Base-by-base conservation (phyloP, 1,140 invertebrate species). In the Anoplolepis gracilipes region DNA sequence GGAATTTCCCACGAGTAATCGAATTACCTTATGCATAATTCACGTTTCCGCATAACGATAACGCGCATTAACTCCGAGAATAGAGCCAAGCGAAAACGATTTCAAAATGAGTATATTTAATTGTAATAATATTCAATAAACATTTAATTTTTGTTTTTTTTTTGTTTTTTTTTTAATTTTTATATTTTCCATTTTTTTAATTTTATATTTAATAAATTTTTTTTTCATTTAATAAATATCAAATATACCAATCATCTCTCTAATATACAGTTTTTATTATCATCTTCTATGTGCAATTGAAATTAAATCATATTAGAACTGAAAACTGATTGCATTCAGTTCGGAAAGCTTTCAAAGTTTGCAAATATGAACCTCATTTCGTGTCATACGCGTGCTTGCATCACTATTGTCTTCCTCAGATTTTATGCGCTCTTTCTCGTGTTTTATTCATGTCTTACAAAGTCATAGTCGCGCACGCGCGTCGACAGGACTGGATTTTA, bases 1-100 rank as follows among this genome's bases (percentile, higher is more conserved):
- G 55, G 42, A 85, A 76, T 88, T 89, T 88, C 76, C 49, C 39
- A 46, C 30, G 69, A 81, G 82, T 88, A 88, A 89, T 89, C 70
- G 57, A 85, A 85, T 88, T 84, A 64, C 39, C 42, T 77, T 62
- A 62, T 55, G 39, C 72, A 42, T 46, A 46, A 46, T 70, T 30
- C 85, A 57, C 57, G 65, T 30, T 22, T 75, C 64, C 36, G 61
- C 11, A 79, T 73, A 77, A 81, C 70, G 59, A 87, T 87, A 84
- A 87, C 70, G 64, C 62, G 36, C 22, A 42, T 76, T 62, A 62
- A n/a, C 36, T 22, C 19, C 5, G 36, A 4, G 36, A 36, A 62
- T 22, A 55, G 22, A 53, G 1, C 25, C 1, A 61, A 61, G 22
- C 4, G 22, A 59, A 11, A 76, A 61, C 5, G n/a, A 57, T 2